These are phyloP conservation scores for Oikopleura vanhoeffeni DNA, from an alignment of 23 tunicate species.

Conservation along the genomic window DNA sequence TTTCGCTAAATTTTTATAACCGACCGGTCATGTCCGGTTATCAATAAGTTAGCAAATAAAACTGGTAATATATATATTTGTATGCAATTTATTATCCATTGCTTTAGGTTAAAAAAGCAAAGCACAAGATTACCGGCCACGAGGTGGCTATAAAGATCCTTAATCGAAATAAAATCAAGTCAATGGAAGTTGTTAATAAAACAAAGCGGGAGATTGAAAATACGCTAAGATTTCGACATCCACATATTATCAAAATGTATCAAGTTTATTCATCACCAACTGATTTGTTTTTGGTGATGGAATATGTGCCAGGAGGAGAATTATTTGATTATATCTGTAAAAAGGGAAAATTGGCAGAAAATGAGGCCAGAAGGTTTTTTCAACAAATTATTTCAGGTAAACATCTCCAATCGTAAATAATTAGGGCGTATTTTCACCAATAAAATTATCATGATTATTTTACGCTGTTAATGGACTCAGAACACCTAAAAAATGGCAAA, in stretches of 20 bases:
- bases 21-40: too few species aligned
- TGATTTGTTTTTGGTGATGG: conserved; percentile 98
- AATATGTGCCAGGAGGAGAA: conserved; percentile 98
- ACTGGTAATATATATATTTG: too few species aligned
- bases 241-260: conserved; percentile 93
- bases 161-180: conserved; percentile 66
- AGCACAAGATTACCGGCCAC: conserved; percentile 83
- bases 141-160: conserved; percentile 82
- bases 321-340: conserved; percentile 86
- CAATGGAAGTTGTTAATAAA: conserved; percentile 81
- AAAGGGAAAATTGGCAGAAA: conserved; percentile 71
- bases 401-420: too few species aligned
- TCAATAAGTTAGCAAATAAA: too few species aligned
- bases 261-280: conserved; percentile 95
- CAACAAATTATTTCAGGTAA: conserved; percentile 99
- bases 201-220: conserved; percentile 87
- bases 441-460: too few species aligned
- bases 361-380: conserved; percentile 80
- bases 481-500: too few species aligned
- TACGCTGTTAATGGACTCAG: too few species aligned
- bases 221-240: conserved; percentile 79
- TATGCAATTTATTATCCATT: too few species aligned
- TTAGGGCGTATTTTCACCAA: too few species aligned
- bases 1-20: too few species aligned
- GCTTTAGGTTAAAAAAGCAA: conserved; percentile 95